Conservation (phyloP, 2,888 invertebrate species). For the Pseudococcus viburni region DNA sequence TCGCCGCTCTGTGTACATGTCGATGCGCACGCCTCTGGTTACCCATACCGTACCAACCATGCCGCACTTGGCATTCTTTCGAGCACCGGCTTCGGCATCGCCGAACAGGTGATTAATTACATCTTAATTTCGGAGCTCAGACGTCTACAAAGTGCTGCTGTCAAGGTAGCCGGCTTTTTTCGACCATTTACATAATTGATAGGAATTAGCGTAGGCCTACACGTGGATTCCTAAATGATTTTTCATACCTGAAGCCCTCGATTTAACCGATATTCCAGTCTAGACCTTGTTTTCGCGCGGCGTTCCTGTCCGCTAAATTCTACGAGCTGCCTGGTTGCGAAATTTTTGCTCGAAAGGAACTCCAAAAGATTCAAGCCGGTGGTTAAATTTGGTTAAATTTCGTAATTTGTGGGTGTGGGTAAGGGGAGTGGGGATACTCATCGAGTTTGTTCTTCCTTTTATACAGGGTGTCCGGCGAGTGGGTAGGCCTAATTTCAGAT, state of each 20-base stretch:
- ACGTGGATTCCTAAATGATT: background rate
- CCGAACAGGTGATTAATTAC: constrained; percentile 50
- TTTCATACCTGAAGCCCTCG: background rate
- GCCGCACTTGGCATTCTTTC: constrained; percentile 36
- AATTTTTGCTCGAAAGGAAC: background rate
- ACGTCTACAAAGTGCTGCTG: constrained; percentile 7
- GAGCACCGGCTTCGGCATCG: background rate
- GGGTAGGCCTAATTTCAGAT: no score
- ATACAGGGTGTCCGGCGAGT: background rate
- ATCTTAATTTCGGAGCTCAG: background rate
- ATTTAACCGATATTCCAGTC: background rate
- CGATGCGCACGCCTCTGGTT: background rate
- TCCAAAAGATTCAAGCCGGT: background rate
- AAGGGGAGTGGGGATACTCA: no score
- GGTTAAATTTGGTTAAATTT: background rate
- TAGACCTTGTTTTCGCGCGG: background rate
- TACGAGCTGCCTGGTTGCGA: background rate
- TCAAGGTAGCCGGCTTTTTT: background rate
- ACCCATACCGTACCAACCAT: background rate
- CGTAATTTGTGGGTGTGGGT: constrained; percentile 18
- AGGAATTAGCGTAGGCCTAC: constrained; percentile 19
- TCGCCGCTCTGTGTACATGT: background rate
- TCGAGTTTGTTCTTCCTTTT: background rate
- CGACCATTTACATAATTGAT: constrained; percentile 12
- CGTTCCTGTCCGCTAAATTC: background rate